Base-by-base conservation (phyloP, 1,140 invertebrate species). In the Drosophila pallidifrons region DNA sequence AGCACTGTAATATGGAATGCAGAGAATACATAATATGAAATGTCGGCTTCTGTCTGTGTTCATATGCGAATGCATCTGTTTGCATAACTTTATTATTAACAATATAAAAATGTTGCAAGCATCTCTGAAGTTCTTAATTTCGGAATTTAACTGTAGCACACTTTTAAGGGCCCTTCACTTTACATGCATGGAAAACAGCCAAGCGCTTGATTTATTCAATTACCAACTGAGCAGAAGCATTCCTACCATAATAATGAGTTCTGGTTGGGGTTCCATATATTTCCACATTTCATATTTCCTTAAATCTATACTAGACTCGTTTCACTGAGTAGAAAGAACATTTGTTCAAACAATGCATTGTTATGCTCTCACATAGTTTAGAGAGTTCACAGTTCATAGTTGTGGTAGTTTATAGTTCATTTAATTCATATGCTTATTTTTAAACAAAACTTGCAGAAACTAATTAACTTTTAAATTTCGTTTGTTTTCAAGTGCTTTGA, bases 381-480 rank as follows among this genome's bases (percentile, higher is more conserved):
- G 20, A 25, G 20, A 25, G 20, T 13, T 49, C 43, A 7, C 46
- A 16, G 30, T n/a, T 16, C 52, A 16, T 11, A 25, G 20, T 25
- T 25, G 20, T 25, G 3, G 20, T 4, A 25, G 25, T 61, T 43
- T 13, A 43, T 5, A 20, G 28, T 41, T 41, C 47, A 64, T 64
- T 64, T 28, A 52, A 52, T 28, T 49, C 60, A 64, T 25, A 28
- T 51, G 49, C 60, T 35, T 41, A 52, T 41, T 38, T 52, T 49
- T 49, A 65, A 30, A 30, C 13, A 30, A 54, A 65, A 65, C 61
- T 65, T 45, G 61, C 13, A 41, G 15, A 55, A 61, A 55, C 61
- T 65, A 65, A 65, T 65, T 65, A 65, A 54, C 61, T 65, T 65
- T 54, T 16, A 28, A 20, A 25, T 65, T 65, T 55, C 32, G 30